Base-by-base conservation (phyloP, 2,888 invertebrate species). In the Nomada flava region DNA sequence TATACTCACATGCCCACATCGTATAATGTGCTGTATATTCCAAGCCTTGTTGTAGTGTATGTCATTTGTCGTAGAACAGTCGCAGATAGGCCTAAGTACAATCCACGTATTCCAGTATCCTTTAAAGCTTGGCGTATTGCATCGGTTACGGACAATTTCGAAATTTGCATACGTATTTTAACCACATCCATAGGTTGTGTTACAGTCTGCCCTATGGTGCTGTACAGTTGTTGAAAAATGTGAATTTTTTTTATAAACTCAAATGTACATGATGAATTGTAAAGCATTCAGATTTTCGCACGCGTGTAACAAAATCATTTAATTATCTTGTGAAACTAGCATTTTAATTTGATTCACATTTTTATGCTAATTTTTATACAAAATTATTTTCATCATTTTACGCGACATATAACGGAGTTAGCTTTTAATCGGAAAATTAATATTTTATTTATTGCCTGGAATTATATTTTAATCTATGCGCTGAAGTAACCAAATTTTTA, bases 101-200 rank as follows among this genome's bases (percentile, higher is more conserved):
- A 92, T 2, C 95, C 95, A 15, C 94, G 82, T 18, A 95, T 26
- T 2, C 96, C 96, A 89, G 96, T 95, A 78, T 94, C 94, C 85
- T 91, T 91, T 44, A 95, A 84, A 71, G 96, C 95, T 5, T 94
- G 88, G 47, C 91, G 89, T 20, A 95, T 89, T 0, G 95, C 73
- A 7, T 69, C n/a, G 36, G 7, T 11, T 13, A 90, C 70, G 13
- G 84, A 70, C 1, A 7, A 60, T 13, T 57, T 81, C 84, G 95
- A 95, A 62, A 96, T 92, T 92, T 96, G 96, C 96, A 96, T 96
- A 65, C 96, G 94, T 91, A 95, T 95, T 92, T 96, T 96, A 1
- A 96, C 94, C 76, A 96, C 92, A 92, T 96, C 96, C 87, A 96
- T 91, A 0, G 96, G 96, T 90, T 96, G 96, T n/a, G 96, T 96